Evolutionary conservation across 2,113 vertebrate species (phyloP), one percentile per base, ranked within the genome.

Genomic region (Nothocercus julius): DNA sequence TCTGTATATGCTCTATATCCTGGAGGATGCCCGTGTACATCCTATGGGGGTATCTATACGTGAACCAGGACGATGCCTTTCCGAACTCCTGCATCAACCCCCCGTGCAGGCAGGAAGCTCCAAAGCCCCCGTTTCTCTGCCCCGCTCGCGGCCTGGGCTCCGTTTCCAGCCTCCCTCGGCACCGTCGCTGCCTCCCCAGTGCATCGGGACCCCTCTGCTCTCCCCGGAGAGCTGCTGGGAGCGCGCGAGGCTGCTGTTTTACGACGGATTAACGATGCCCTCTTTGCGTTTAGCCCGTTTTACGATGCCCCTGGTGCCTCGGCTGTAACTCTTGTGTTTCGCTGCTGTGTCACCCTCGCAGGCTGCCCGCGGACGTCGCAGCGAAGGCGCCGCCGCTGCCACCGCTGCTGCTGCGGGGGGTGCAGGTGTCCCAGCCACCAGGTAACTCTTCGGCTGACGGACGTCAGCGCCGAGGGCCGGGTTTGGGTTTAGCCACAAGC

Each of bases 271-370:
- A 95, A 95, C 1, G 27, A 49, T 0, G 3, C 82, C 82, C 68
- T 77, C 28, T 90, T 85, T 94, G 93, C 93, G 90, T 96, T 94
- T 85, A 85, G 92, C 88, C 87, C 92, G 64, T 49, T 95, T 94
- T 91, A 95, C 66, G 82, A 79, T 85, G 82, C 85, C 93, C 87
- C 8, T 2, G 87, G 93, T 83, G 87, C 87, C 59, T 83, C 4
- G n/a, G 90, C 92, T 85, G 2, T 96, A 96, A 95, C 54, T 95
- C 95, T 88, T 70, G 19, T 85, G 76, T 96, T 91, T 95, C 82
- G 76, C 94, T 93, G 44, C 80, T 92, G 87, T 91, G 94, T 94
- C 90, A 90, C 87, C 90, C 92, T 90, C 44, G 28, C 85, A 85
- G 64, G 70, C 87, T 94, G 94, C 87, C 83, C 25, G 9, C 3